These are phyloP conservation scores for Stegophylla sp. DNA, from an alignment of 2,888 invertebrate genomes.

Conservation along the genomic window DNA sequence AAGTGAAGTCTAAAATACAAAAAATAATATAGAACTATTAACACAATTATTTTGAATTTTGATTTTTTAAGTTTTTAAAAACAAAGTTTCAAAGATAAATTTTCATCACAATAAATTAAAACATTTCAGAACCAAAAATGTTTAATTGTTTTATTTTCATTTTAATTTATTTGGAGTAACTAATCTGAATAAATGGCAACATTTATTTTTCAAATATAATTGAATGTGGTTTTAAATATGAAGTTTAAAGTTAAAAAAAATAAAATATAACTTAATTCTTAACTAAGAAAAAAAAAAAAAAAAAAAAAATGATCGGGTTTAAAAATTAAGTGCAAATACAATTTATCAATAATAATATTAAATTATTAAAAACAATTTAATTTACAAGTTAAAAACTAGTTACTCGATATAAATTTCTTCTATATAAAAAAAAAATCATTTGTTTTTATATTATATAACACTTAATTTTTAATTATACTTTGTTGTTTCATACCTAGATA, in stretches of 20 bases:
- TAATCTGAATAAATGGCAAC: conserved; percentile 41
- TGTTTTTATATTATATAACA: conserved; percentile 46
- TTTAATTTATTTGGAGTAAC: conserved; percentile 39
- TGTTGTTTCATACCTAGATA: conserved; percentile 46
- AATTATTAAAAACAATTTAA: conserved; percentile 46
- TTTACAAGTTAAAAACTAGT: conserved; percentile 50
- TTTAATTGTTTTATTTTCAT: conserved; percentile 9
- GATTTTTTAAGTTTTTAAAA: conserved; percentile 29
- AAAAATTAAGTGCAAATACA: conserved; percentile 47
- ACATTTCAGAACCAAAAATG: neutral
- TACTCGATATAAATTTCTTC: conserved; percentile 43
- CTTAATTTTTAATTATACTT: conserved; percentile 44
- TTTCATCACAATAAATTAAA: conserved; percentile 23
- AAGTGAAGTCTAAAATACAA: conserved; percentile 26
- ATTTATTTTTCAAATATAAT: conserved; percentile 9
- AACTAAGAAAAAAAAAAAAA: conserved; percentile 18
- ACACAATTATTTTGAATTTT: conserved; percentile 10
- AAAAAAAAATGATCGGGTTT: conserved; percentile 15
- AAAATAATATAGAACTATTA: conserved; percentile 34
- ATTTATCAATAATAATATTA: conserved; percentile 48
- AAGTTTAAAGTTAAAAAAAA: conserved; percentile 37
- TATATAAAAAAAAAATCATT: conserved; percentile 44
- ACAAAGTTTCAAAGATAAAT: conserved; percentile 14
- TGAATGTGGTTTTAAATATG: conserved; percentile 26
- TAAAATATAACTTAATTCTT: conserved; percentile 39